A percentile compares a stretch with the other conserved stretches of the same genome.
Evolutionary conservation across 2,113 vertebrate species (phyloP).

Genomic region (Grammomys surdaster): DNA sequence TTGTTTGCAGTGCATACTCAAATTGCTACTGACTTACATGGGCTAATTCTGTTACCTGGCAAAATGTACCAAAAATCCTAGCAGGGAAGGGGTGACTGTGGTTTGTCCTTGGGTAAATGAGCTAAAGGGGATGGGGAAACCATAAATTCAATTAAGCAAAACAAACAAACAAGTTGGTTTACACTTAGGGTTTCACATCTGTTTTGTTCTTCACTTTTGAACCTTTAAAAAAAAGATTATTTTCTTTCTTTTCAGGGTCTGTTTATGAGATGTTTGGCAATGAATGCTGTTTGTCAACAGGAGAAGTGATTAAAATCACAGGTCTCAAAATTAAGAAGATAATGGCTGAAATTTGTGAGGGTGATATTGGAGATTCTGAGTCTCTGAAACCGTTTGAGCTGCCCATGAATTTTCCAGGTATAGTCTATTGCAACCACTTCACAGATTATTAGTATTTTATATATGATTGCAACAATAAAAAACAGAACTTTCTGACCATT

Average conservation of each 20-base stretch:
- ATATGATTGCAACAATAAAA: neutral
- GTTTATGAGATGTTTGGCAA: conserved; percentile 90
- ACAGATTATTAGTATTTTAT: neutral
- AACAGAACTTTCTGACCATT: too few relatives aligned
- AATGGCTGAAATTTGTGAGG: conserved; percentile 85
- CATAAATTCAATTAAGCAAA: conserved; percentile 50
- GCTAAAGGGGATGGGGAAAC: conserved; percentile 40
- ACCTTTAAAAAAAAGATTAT: conserved; percentile 23
- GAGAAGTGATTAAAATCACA: conserved; percentile 92
- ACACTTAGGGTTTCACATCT: neutral
- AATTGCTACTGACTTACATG: conserved; percentile 37
- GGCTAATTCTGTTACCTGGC: conserved; percentile 48
- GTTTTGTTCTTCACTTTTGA: conserved; percentile 22
- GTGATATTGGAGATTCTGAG: conserved; percentile 70
- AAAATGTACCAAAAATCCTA: conserved; percentile 40
- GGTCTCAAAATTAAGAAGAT: conserved; percentile 90
- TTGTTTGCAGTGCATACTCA: conserved; percentile 25
- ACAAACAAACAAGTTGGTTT: conserved; percentile 39
- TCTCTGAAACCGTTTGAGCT: conserved; percentile 85
- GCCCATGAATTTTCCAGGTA: conserved; percentile 92
- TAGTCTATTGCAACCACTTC: conserved; percentile 19
- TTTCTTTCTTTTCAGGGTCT: conserved; percentile 85
- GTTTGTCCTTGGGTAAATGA: conserved; percentile 61
- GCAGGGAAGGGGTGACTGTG: neutral
- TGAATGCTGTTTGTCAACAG: conserved; percentile 90